phyloP scores from a whole-genome alignment of 2,888 invertebrate genomes.

The Amphipyra tragopoginis region DNA sequence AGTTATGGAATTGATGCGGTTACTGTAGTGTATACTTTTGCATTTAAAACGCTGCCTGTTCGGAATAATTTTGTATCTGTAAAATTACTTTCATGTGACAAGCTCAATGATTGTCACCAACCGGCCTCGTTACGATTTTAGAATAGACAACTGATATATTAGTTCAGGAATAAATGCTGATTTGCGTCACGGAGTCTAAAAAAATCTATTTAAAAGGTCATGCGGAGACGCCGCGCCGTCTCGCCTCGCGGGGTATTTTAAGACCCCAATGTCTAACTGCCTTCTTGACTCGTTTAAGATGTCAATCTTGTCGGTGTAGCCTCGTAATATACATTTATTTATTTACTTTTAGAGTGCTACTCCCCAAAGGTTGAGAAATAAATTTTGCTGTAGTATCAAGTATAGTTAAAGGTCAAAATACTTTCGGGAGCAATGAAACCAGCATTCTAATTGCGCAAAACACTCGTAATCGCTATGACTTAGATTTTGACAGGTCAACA shows the following conservation, averaged over 20 bases:
- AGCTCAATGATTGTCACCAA: slow-evolving; percentile 27
- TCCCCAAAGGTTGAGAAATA: neutral
- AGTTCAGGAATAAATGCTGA: slow-evolving; percentile 45
- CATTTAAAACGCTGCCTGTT: too few relatives aligned
- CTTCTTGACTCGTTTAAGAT: slow-evolving; percentile 8
- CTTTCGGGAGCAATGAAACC: too few relatives aligned
- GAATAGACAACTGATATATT: slow-evolving; percentile 52
- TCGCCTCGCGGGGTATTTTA: slow-evolving; percentile 46
- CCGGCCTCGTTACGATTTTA: slow-evolving; percentile 45
- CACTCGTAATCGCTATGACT: too few relatives aligned
- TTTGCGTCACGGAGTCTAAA: slow-evolving; percentile 57
- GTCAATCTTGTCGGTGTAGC: slow-evolving; percentile 13
- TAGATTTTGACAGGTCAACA: too few relatives aligned
- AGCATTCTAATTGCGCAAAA: too few relatives aligned
- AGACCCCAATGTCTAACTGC: slow-evolving; percentile 22
- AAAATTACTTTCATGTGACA: slow-evolving; percentile 22
- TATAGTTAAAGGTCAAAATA: too few relatives aligned
- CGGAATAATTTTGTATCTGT: neutral
- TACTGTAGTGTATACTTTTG: too few relatives aligned
- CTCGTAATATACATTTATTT: slow-evolving; percentile 14
- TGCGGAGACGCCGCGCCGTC: slow-evolving; percentile 67
- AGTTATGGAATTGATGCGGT: too few relatives aligned
- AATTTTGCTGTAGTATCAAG: too few relatives aligned
- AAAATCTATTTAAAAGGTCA: slow-evolving; percentile 59
- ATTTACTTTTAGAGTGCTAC: neutral